Evolutionary conservation across 2,113 vertebrate species (phyloP).

Genomic region (Rhinoptilus africanus): DNA sequence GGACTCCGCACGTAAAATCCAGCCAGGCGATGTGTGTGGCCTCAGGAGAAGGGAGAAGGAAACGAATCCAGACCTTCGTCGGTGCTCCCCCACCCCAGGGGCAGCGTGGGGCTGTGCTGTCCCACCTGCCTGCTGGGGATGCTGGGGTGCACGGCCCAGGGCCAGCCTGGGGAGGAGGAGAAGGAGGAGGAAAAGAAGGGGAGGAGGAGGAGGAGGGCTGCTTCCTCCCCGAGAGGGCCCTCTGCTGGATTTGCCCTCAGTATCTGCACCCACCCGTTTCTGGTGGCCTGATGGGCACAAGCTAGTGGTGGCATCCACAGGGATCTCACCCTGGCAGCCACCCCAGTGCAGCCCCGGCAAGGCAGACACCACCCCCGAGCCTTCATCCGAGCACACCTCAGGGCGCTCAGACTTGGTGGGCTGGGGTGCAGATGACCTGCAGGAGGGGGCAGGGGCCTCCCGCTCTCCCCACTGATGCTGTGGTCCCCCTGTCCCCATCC

Average conservation of each 20-base stretch:
- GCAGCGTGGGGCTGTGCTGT: neutral
- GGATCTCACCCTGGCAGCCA: neutral
- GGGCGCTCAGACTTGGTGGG: neutral
- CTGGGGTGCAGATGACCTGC: neutral
- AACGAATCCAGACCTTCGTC: too few relatives aligned
- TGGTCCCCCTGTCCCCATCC: neutral
- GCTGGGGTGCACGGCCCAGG: neutral
- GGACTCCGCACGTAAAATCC: neutral
- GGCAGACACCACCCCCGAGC: neutral
- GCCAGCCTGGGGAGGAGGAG: neutral
- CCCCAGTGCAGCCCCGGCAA: too few relatives aligned
- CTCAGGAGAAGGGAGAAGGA: neutral
- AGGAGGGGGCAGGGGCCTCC: neutral
- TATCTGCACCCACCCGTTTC: neutral
- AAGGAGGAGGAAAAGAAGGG: neutral
- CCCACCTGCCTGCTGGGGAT: neutral
- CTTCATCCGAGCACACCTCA: rapidly evolving
- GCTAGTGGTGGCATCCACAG: neutral
- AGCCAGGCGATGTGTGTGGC: rapidly evolving
- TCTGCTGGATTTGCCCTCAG: neutral
- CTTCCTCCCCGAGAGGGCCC: neutral
- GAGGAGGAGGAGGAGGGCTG: neutral
- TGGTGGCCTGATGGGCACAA: rapidly evolving
- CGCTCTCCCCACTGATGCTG: neutral
- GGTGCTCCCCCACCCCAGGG: neutral